Conservation (phyloP, 2,797 vertebrate genomes). For the Limnodromus scolopaceus region DNA sequence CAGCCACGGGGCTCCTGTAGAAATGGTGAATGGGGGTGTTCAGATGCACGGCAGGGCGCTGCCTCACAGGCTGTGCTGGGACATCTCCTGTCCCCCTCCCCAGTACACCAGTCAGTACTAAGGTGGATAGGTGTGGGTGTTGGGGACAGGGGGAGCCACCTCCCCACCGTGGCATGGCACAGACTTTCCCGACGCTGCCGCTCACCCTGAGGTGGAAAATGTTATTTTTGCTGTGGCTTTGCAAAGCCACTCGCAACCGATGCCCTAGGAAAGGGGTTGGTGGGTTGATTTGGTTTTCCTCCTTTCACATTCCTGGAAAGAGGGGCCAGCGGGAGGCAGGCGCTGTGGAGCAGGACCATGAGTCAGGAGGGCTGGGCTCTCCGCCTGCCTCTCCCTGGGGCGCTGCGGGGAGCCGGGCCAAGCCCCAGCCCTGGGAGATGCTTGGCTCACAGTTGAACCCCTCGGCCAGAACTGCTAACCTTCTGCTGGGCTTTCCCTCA, state of each 20-base stretch:
- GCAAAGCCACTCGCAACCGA: background rate
- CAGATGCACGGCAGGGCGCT: accelerated
- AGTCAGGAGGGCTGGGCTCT: background rate
- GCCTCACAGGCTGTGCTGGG: background rate
- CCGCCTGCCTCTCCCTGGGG: background rate
- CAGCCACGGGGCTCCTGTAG: background rate
- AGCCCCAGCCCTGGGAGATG: background rate
- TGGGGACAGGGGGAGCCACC: background rate
- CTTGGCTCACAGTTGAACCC: background rate
- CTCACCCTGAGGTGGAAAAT: background rate
- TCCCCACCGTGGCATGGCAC: background rate
- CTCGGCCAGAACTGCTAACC: background rate
- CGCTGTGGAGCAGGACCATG: background rate
- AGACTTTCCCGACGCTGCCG: background rate
- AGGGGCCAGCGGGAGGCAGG: background rate
- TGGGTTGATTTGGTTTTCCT: background rate
- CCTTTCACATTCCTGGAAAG: slow-evolving; percentile 1
- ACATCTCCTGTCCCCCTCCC: background rate
- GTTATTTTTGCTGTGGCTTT: background rate
- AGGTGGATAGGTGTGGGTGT: background rate
- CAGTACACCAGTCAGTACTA: accelerated
- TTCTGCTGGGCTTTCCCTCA: background rate
- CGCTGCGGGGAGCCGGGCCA: background rate
- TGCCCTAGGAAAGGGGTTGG: background rate
- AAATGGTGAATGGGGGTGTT: background rate